Evolutionary conservation across 2,797 vertebrate species (phyloP), one percentile per base, ranked within the genome.

Genomic region (Coracias cyanogaster): DNA sequence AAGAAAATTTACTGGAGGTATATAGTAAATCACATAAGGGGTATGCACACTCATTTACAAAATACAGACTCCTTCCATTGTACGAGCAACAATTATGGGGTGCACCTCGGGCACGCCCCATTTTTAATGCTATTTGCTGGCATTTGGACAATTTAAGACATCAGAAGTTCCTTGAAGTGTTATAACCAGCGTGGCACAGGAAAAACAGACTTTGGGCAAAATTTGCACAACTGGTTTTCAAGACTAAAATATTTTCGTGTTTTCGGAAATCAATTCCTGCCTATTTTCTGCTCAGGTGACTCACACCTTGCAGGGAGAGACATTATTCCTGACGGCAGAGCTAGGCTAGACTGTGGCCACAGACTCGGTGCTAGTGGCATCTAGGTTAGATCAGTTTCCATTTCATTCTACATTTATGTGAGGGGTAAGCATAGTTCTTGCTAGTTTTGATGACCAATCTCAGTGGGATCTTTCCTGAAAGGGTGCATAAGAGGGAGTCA

Each of bases 1-100:
- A 94, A 94, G 88, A 96, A 94, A 96, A 94, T 96, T 96, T 96
- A 96, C 95, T 94, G 95, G 48, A 86, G 90, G 82, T 79, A 35
- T 77, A 91, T 19, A 90, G 94, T 90, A 95, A 97, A 96, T 94
- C 96, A 94, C 4, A 1, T 9, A 61, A 80, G 61, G 89, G 79
- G 45, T 31, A 86, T 58, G 81, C 67, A 73, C 0, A 1, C 84
- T 93, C 91, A 65, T 89, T 94, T 97, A 81, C 72, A 64, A 90
- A 90, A 73, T 69, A 85, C 92, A 92, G 81, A 54, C 88, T 79
- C 57, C 3, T 76, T 94, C 86, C 90, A 49, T 31, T 83, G 82
- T 43, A 26, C 0, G 0, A 84, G 90, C 26, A 48, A 58, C 60
- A 92, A 62, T 84, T 69, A 37, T 81, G 83, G 82, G 88, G 54